Evolutionary conservation across 1,140 invertebrate genomes (phyloP), one percentile per base, ranked within the genome.

Genomic region (Meloidogyne chitwoodi): DNA sequence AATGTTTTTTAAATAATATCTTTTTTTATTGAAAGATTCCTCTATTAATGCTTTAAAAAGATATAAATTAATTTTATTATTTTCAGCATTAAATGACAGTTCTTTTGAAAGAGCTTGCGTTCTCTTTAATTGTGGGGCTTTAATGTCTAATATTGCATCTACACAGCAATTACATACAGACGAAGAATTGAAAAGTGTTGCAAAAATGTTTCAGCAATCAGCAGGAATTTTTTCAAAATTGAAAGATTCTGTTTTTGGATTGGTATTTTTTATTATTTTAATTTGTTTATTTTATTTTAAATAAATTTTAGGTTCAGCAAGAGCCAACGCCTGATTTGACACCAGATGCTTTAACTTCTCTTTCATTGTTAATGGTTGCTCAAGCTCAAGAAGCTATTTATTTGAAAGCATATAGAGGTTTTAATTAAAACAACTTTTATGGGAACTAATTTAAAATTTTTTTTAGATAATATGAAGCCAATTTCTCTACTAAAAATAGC

Each of bases 381-480:
- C 96, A 99, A 88, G 96, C 94, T 0, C 96, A 99, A 89, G 96
- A 99, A 89, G 92, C 95, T 75, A 94, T 98, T 87, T 94, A 94
- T 66, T 91, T 92, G 75, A 99, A 99, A 89, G 94, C 94, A 31
- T 92, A 94, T 71, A 91, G 92, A 87, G 94, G 93, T 94, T 88
- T 86, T 31, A 44, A 41, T 12, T 24, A 16, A 80, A 31, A 11
- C 44, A 19, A 22, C 76, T 16, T 75, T 63, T 11, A 31, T 56
- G 3, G 6, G 24, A 41, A 41, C 14, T 29, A 34, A 68, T 31
- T 4, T 68, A 10, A 26, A 70, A n/a, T 31, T 26, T 26, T 63
- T n/a, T 77, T 69, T 48, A 78, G 77, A 78, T 66, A 68, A 80
- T 77, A 96, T 97, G 94, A 98, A 97, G 87, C 93, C 95, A 83